These are phyloP conservation scores for Chaetodon trifascialis DNA, from an alignment of 2,113 vertebrate genomes.

Conservation along the genomic window DNA sequence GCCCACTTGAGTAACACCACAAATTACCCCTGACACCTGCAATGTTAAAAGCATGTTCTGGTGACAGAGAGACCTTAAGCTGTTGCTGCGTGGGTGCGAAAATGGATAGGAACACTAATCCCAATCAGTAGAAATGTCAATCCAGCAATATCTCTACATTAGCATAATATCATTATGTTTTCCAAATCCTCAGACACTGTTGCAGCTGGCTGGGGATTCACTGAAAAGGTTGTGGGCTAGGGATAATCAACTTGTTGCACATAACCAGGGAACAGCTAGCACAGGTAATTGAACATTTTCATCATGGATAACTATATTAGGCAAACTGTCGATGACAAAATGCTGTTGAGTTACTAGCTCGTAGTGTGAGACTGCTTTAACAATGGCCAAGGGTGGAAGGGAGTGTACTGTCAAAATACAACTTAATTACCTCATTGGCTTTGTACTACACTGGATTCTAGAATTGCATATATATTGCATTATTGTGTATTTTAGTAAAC, in stretches of 20 bases:
- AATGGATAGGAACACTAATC: conserved; percentile 70
- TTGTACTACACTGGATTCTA: background rate
- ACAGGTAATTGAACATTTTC: conserved; percentile 60
- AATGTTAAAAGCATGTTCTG: conserved; percentile 71
- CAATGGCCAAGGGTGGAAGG: conserved; percentile 8
- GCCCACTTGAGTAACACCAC: conserved; percentile 58
- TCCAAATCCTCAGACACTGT: conserved; percentile 49
- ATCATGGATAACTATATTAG: conserved; percentile 62
- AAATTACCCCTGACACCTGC: conserved; percentile 61
- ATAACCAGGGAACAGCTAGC: conserved; percentile 44
- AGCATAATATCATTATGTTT: conserved; percentile 76
- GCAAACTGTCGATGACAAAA: conserved; percentile 20
- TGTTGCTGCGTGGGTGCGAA: conserved; percentile 56
- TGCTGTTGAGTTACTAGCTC: conserved; percentile 25
- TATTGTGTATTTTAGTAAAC: background rate
- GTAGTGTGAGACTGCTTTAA: conserved; percentile 9
- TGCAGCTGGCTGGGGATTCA: conserved; percentile 64
- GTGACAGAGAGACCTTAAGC: conserved; percentile 59
- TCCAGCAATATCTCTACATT: conserved; percentile 73
- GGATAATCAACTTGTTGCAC: conserved; percentile 62
- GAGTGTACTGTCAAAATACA: conserved; percentile 24
- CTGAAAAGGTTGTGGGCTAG: conserved; percentile 57
- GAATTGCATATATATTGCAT: background rate
- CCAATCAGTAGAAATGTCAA: conserved; percentile 81
- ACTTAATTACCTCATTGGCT: background rate